These are phyloP conservation scores for Acrocephalus arundinaceus DNA, from an alignment of 2,113 vertebrate species.

Conservation along the genomic window DNA sequence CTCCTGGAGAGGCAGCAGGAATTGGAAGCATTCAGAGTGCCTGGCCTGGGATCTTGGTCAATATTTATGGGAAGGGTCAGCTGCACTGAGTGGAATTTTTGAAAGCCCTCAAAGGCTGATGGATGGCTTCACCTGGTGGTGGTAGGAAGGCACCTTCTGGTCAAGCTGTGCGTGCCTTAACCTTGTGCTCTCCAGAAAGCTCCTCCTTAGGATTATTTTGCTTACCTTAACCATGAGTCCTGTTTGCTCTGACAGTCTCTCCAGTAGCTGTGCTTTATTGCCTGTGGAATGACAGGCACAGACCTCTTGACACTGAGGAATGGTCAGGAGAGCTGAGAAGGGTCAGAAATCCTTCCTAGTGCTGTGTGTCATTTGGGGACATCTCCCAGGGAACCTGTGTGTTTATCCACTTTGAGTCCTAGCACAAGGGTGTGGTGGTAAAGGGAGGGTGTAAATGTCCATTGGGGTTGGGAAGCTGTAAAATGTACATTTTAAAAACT, in stretches of 20 bases:
- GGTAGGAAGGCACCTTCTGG: not conserved
- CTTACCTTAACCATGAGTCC: not conserved
- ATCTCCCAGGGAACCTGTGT: not conserved
- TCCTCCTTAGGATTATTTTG: not conserved
- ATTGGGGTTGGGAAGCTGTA: not conserved
- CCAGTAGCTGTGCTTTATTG: not conserved
- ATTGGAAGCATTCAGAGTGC: not conserved
- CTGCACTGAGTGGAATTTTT: not conserved
- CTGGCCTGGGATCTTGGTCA: not conserved
- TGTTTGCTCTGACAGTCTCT: not conserved
- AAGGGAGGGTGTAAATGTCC: not conserved
- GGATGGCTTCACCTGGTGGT: not conserved
- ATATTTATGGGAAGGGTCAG: not conserved
- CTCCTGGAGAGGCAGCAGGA: not conserved
- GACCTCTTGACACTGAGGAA: not conserved
- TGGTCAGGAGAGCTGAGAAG: not conserved
- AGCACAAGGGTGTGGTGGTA: not conserved
- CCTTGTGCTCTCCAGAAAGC: not conserved
- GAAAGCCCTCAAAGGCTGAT: not conserved
- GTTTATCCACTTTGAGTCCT: not conserved
- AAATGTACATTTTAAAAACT: not conserved
- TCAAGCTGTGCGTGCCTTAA: not conserved
- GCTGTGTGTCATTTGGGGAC: not conserved
- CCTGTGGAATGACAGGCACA: not conserved
- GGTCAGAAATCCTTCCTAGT: not conserved